Evolutionary conservation across 2,113 vertebrate genomes (phyloP), one percentile per base, ranked within the genome.

Genomic region (Tachycineta bicolor): DNA sequence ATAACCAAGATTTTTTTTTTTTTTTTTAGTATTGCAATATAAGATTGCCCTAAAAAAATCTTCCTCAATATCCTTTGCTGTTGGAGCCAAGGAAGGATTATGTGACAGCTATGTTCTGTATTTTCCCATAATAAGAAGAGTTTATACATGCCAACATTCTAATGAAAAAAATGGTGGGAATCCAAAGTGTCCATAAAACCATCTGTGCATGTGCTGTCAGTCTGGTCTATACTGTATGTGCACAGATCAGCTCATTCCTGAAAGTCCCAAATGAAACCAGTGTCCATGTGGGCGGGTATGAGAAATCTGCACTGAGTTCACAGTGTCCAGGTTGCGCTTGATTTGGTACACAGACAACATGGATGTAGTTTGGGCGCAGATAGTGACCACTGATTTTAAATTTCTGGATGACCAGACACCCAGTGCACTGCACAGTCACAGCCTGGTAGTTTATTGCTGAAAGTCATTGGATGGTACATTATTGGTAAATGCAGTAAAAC

Each of bases 131-230:
- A 53, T 34, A 83, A 59, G 31, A 88, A 64, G 23, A 41, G 23
- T 67, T 85, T 63, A 28, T 46, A 49, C 18, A 25, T 73, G 84
- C 58, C 74, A 91, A 62, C 53, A 83, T 56, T 76, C 58, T 88
- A 85, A 73, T 44, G 24, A 93, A 90, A 82, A 85, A 94, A 94
- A 93, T 76, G 15, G 28, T 92, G 90, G 63, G 63, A 80, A 83
- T 90, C 41, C 85, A 85, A 93, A 79, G 34, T 73, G 37, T 62
- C 82, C 88, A 25, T 83, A 76, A 90, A 87, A 90, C 65, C 53
- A 68, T 64, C 70, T 73, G 70, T 73, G 79, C 13, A 2, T 37
- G 22, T 69, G n/a, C 60, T 96, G 34, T 43, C 74, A 79, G 11
- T 50, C 58, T 87, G 71, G 25, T 43, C 67, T 44, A 2, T 68